Evolutionary conservation across 2,113 vertebrate genomes (phyloP).

Genomic region (Halcyon malimbica): DNA sequence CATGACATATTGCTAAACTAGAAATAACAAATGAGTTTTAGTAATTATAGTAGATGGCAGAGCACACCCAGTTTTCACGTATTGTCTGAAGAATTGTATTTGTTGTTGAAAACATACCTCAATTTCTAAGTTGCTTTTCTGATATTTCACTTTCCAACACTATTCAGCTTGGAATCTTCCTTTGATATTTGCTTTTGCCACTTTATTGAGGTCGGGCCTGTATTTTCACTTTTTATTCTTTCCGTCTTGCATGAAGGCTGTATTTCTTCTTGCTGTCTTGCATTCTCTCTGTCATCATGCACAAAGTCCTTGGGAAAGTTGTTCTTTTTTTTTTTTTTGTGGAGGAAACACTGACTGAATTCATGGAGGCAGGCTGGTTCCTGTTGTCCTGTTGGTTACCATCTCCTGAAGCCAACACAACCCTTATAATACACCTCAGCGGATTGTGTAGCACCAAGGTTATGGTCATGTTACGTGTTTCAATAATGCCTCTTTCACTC

Average conservation of each 20-base stretch:
- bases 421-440: accelerated
- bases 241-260: not conserved
- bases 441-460: not conserved
- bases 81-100: not conserved
- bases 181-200: not conserved
- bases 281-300: not conserved
- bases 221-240: not conserved
- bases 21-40: conserved; percentile 24
- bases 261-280: not conserved
- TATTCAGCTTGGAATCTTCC: not conserved
- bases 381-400: not conserved
- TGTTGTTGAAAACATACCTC: not conserved
- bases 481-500: not conserved
- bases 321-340: not conserved
- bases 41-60: conserved; percentile 1
- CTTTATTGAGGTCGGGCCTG: accelerated
- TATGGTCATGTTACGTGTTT: accelerated
- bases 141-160: not conserved
- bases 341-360: not conserved
- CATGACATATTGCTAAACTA: conserved; percentile 31
- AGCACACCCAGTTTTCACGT: not conserved
- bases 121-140: not conserved
- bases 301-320: not conserved
- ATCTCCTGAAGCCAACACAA: not conserved
- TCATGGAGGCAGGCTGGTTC: not conserved